A percentile compares a stretch with the other conserved stretches of the same genome.
These are phyloP conservation scores for Ailurus styani DNA, from an alignment of 2,113 vertebrate genomes.

Conservation along the genomic window DNA sequence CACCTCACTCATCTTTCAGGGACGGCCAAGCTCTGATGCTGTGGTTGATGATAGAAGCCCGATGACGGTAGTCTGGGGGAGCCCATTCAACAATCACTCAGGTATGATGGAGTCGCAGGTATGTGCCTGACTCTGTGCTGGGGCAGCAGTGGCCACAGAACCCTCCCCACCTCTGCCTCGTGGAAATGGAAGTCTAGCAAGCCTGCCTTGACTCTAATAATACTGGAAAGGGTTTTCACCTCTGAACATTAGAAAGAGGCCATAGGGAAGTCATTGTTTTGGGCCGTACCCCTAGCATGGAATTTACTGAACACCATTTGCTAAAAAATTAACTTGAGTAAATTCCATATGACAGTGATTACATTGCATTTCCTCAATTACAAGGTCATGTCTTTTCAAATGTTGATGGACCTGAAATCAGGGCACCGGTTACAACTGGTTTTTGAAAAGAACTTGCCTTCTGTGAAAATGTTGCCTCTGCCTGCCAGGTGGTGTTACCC, in stretches of 20 bases:
- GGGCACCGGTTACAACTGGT: background rate
- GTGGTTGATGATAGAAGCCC: background rate
- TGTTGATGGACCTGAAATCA: background rate
- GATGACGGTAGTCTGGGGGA: accelerated
- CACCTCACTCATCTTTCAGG: background rate
- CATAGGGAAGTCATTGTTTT: background rate
- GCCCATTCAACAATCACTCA: background rate
- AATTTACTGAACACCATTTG: background rate
- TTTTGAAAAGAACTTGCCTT: background rate
- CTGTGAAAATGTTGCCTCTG: background rate
- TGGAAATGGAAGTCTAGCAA: background rate
- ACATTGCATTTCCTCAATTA: background rate
- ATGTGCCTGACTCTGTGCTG: accelerated
- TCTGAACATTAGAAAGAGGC: background rate
- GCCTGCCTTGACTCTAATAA: background rate
- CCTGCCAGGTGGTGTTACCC: slow-evolving; percentile 34
- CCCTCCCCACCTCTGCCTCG: no score
- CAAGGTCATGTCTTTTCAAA: background rate
- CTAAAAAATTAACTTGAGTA: background rate
- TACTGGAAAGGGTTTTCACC: background rate
- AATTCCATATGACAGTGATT: background rate
- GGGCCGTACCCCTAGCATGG: background rate
- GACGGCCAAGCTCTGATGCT: background rate
- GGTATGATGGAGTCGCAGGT: accelerated
- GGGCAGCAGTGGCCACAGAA: no score